Evolutionary conservation across 1,140 invertebrate genomes (phyloP).

Genomic region (Scaptodrosophila lebanonensis): DNA sequence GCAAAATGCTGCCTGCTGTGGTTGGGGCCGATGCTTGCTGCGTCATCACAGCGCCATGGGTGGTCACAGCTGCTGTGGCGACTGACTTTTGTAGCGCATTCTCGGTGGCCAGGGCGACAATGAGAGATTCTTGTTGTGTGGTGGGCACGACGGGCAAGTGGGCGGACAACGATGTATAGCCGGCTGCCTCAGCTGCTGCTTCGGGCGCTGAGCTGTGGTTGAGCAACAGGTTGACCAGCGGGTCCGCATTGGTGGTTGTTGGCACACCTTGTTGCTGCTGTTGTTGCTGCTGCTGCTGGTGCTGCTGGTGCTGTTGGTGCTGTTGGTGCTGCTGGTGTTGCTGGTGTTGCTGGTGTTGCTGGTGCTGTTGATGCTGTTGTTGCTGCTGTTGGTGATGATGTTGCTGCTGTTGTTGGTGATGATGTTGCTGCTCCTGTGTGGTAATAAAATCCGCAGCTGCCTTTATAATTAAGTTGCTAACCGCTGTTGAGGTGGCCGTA

Average conservation of each 20-base stretch:
- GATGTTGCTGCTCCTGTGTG: slow-evolving; percentile 77
- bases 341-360: too few relatives aligned
- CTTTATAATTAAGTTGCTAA: slow-evolving; percentile 82
- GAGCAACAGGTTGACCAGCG: slow-evolving; percentile 46
- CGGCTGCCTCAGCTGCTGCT: slow-evolving; percentile 42
- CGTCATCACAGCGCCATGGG: slow-evolving; percentile 70
- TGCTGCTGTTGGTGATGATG: slow-evolving; percentile 26
- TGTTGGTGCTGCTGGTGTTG: slow-evolving; percentile 24
- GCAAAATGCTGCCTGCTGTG: slow-evolving; percentile 50
- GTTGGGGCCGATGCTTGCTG: slow-evolving; percentile 62
- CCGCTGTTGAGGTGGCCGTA: slow-evolving; percentile 80
- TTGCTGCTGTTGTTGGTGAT: slow-evolving; percentile 53
- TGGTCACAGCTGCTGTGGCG: slow-evolving; percentile 68
- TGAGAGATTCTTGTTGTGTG: slow-evolving; percentile 74
- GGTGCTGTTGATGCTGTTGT: too few relatives aligned
- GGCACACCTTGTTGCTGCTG: slow-evolving; percentile 25
- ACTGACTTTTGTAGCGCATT: slow-evolving; percentile 71
- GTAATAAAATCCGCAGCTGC: slow-evolving; percentile 82
- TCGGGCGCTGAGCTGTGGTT: slow-evolving; percentile 36
- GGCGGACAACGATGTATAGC: slow-evolving; percentile 39
- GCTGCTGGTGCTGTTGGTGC: slow-evolving; percentile 21
- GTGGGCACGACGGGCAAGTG: slow-evolving; percentile 61
- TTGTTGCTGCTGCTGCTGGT: slow-evolving; percentile 16
- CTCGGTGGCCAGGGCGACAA: slow-evolving; percentile 68
- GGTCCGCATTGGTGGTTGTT: slow-evolving; percentile 33